Percentiles rank a stretch among this genome's conserved stretches.
phyloP scores from a whole-genome alignment of 1,140 invertebrate genomes.

The Radopholus similis region DNA sequence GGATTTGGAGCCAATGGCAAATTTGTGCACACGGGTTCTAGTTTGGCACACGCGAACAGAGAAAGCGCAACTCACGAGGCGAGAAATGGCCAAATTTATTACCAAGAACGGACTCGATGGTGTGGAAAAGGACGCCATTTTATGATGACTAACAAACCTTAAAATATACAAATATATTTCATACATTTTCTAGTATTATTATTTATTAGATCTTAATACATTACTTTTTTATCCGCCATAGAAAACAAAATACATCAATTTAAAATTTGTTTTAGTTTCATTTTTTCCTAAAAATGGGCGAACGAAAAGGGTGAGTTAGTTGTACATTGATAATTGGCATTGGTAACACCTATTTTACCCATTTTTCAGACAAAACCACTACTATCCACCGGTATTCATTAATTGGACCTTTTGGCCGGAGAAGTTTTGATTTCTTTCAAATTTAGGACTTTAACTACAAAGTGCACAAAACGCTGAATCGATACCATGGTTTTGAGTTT shows the following conservation, averaged over 20 bases:
- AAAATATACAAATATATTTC: conserved; percentile 1
- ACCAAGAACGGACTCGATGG: neutral
- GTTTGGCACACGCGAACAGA: conserved; percentile 47
- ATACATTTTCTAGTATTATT: conserved; percentile 3
- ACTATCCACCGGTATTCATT: conserved; percentile 97
- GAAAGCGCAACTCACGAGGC: conserved; percentile 28
- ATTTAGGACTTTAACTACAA: conserved; percentile 94
- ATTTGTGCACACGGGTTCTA: conserved; percentile 55
- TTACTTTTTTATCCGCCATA: too few relatives aligned
- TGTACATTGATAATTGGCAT: too few relatives aligned
- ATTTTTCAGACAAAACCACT: conserved; percentile 65
- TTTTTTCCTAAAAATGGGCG: conserved; percentile 69
- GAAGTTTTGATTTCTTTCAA: too few relatives aligned
- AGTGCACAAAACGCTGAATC: conserved; percentile 81
- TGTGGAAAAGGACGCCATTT: conserved; percentile 25
- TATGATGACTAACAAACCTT: too few relatives aligned
- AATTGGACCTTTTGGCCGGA: too few relatives aligned
- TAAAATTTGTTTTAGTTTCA: neutral
- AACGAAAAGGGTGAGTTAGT: conserved; percentile 95
- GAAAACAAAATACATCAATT: too few relatives aligned
- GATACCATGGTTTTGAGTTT: conserved; percentile 80
- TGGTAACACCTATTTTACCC: too few relatives aligned
- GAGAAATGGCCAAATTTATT: conserved; percentile 18
- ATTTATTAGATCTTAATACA: neutral
- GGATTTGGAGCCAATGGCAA: conserved; percentile 53